Percentiles rank a stretch among this genome's conserved stretches.
phyloP scores from a whole-genome alignment of 2,888 invertebrate species.

The Scelioninae gen. 2 region DNA sequence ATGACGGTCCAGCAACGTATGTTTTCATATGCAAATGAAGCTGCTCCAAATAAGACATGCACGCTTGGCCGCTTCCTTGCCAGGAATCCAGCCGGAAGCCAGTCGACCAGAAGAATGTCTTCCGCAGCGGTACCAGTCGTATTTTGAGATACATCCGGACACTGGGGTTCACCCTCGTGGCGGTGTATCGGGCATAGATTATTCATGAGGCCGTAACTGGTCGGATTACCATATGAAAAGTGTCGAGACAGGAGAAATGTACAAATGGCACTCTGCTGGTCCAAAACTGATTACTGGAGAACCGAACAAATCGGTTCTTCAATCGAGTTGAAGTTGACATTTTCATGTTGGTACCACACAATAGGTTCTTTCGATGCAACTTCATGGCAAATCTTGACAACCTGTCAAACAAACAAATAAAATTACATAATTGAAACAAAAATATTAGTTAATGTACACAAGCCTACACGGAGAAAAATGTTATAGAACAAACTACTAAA shows the following conservation, averaged over 20 bases:
- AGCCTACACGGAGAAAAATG: no score
- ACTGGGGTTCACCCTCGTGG: background rate
- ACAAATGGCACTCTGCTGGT: no score
- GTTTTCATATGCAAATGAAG: constrained; percentile 13
- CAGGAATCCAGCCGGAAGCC: constrained; percentile 21
- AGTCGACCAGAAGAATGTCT: constrained; percentile 7
- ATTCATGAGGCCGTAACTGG: constrained; percentile 20
- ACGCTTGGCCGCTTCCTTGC: constrained; percentile 4
- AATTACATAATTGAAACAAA: no score
- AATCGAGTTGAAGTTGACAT: background rate
- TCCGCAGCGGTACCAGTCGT: constrained; percentile 32
- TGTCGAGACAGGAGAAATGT: no score
- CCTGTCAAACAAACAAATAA: no score
- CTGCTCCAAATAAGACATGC: constrained; percentile 10
- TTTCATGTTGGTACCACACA: no score
- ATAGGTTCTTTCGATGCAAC: no score
- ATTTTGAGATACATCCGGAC: constrained; percentile 15
- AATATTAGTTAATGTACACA: no score
- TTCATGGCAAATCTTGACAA: no score
- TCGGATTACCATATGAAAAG: constrained; percentile 27
- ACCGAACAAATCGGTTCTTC: no score
- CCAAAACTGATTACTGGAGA: no score
- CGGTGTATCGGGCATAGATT: constrained; percentile 17
- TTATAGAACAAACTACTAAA: no score
- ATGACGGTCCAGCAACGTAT: background rate